Evolutionary conservation across 2,888 invertebrate genomes (phyloP), one percentile per base, ranked within the genome.

Genomic region (Ophioninae sp.): DNA sequence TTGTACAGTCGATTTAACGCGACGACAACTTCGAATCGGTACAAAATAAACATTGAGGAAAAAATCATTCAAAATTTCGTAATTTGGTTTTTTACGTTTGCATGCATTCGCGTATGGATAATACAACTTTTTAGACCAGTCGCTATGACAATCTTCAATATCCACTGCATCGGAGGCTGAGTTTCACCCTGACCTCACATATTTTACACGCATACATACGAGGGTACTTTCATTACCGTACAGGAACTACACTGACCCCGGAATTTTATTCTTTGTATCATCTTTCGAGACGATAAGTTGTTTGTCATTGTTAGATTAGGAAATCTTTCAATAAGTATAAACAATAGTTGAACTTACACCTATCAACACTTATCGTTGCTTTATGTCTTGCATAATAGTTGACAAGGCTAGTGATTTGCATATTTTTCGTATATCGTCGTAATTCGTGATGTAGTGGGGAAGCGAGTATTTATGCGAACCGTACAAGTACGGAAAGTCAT

Each of bases 391-490:
- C 59, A 82, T 63, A 65, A 59, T 65, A 41, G 44, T 67, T 68
- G 17, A 13, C 51, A 17, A 51, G 51, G 51, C 17, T 51, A 17
- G 51, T 51, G 17, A 13, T 51, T 51, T 13, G 6, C 13, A 69
- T 67, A 56, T 77, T 61, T 73, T 64, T 30, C 9, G 23, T 9
- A 23, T 39, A 22, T 7, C 8, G n/a, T 41, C 9, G 17, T 67
- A 22, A 63, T n/a, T 2, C 51, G 0, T 8, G 10, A 5, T 20
- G 13, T 75, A 76, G 86, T 84, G 86, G 87, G 86, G 71, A 69
- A 64, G 10, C n/a, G 44, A 41, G 69, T 87, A 85, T 84, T 83
- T 78, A 83, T 85, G 77, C 58, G n/a, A 39, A 22, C 3, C n/a
- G 61, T 8, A 23, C 10, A 22, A 30, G 13, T 61, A 74, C 10